Evolutionary conservation across 2,888 invertebrate species (phyloP).

Genomic region (Trissolcus brochymenae): DNA sequence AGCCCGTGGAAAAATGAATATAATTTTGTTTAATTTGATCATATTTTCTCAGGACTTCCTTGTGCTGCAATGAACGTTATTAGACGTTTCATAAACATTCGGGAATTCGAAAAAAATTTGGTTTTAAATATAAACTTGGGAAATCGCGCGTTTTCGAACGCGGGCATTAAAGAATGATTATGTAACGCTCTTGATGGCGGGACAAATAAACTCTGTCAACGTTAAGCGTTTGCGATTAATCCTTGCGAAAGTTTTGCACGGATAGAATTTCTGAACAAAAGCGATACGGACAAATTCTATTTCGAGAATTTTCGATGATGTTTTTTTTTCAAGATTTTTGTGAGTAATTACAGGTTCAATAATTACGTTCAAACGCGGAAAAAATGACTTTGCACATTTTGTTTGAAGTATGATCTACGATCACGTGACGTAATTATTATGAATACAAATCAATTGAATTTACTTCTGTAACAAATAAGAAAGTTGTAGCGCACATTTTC

Average conservation of each 20-base stretch:
- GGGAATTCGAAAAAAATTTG: slow-evolving; percentile 3
- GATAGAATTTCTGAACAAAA: too few relatives aligned
- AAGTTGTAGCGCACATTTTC: not conserved
- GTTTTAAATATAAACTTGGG: slow-evolving; percentile 17
- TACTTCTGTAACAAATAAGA: not conserved
- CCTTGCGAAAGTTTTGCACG: slow-evolving; percentile 3
- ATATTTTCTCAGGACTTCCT: slow-evolving; percentile 42
- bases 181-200: slow-evolving; percentile 5
- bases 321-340: too few relatives aligned
- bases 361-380: too few relatives aligned
- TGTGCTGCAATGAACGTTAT: slow-evolving; percentile 35
- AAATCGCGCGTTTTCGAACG: slow-evolving; percentile 20
- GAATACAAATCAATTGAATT: too few relatives aligned
- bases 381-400: too few relatives aligned
- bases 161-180: slow-evolving; percentile 23
- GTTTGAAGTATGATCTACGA: too few relatives aligned
- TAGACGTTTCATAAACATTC: slow-evolving; percentile 20
- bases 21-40: slow-evolving; percentile 41
- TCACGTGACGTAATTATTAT: too few relatives aligned
- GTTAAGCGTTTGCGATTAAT: slow-evolving; percentile 20
- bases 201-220: slow-evolving; percentile 25
- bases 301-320: too few relatives aligned
- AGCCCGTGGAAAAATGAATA: slow-evolving; percentile 47
- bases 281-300: too few relatives aligned
- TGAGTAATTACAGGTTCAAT: too few relatives aligned